Conservation (phyloP, 2,797 vertebrate species). For the Tapera naevia region DNA sequence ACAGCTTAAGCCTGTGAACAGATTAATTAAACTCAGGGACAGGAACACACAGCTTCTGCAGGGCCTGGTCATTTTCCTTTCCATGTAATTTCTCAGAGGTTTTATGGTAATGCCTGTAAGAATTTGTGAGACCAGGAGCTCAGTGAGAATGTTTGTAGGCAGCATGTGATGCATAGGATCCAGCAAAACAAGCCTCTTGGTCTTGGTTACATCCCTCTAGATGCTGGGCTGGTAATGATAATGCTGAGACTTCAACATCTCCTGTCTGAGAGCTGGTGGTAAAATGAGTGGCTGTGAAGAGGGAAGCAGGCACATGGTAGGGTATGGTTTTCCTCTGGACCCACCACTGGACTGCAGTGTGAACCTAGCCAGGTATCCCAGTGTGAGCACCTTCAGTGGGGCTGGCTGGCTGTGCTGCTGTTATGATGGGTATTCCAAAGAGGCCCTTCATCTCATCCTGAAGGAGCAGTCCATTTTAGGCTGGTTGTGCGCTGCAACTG, state of each 20-base stretch:
- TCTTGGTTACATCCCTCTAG: neutral
- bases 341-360: neutral
- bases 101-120: constrained; percentile 20
- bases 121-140: constrained; percentile 6
- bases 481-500: neutral
- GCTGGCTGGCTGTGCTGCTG: neutral
- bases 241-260: neutral
- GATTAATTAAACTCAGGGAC: neutral
- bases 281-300: neutral
- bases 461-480: neutral
- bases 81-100: constrained; percentile 19
- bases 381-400: neutral
- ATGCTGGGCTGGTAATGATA: neutral
- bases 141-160: neutral
- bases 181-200: constrained; percentile 28
- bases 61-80: neutral
- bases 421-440: neutral
- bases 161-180: neutral
- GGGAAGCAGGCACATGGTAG: neutral
- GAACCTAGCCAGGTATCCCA: neutral
- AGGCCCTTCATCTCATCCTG: neutral
- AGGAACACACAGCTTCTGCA: neutral
- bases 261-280: neutral
- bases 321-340: neutral
- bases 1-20: neutral